phyloP scores from a whole-genome alignment of 2,113 vertebrate genomes.

The Illadopsis cleaveri region DNA sequence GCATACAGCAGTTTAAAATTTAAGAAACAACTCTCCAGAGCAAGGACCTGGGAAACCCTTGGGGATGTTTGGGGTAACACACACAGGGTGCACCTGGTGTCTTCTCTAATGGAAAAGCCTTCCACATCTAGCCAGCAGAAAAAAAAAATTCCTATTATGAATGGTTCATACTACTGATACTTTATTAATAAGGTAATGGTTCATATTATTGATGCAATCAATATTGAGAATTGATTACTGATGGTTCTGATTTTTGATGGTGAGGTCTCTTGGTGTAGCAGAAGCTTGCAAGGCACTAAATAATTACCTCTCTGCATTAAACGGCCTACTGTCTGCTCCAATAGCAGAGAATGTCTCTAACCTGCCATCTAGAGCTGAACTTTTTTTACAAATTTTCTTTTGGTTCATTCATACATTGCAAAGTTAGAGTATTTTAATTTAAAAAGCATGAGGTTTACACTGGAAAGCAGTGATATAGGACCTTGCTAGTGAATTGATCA shows the following conservation, averaged over 20 bases:
- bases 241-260: neutral
- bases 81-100: neutral
- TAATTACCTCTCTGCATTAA: neutral
- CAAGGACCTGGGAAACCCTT: neutral
- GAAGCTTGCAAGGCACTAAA: neutral
- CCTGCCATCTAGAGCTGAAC: neutral
- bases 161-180: neutral
- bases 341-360: neutral
- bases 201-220: neutral
- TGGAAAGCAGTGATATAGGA: neutral
- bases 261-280: neutral
- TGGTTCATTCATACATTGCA: neutral
- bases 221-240: neutral
- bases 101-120: neutral
- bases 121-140: neutral
- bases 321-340: neutral
- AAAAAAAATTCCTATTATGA: neutral
- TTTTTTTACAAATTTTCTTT: neutral
- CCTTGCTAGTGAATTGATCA: neutral
- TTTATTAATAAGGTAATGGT: neutral
- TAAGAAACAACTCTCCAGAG: neutral
- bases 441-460: neutral
- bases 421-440: accelerated
- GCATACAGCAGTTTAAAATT: neutral
- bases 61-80: neutral